These are phyloP conservation scores for Chionoecetes opilio DNA, from an alignment of 1,140 invertebrate genomes.

Conservation along the genomic window DNA sequence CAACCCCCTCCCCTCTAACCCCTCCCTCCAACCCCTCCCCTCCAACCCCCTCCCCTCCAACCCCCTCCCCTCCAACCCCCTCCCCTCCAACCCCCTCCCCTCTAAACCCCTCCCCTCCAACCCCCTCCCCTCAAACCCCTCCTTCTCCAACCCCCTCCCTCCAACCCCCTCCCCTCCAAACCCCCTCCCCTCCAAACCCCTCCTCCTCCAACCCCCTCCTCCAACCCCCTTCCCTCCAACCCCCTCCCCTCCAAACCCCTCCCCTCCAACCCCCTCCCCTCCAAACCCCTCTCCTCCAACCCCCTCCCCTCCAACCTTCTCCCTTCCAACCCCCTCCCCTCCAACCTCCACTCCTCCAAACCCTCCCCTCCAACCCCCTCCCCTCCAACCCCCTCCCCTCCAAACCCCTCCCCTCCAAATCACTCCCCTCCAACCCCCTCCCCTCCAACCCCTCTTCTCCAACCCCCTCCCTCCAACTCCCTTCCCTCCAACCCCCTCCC, in stretches of 20 bases:
- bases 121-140: neutral
- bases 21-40: neutral
- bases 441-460: no score
- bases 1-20: neutral
- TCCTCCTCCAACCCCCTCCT: no score
- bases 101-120: neutral
- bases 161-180: no score
- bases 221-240: neutral
- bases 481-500: neutral
- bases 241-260: no score
- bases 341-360: neutral
- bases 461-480: no score
- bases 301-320: neutral
- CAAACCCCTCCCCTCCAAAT: neutral
- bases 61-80: neutral
- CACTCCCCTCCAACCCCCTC: neutral
- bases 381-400: neutral
- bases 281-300: neutral
- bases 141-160: no score
- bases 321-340: no score
- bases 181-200: neutral
- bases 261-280: no score
- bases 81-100: neutral
- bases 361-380: neutral
- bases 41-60: no score